These are phyloP conservation scores for Tanytarsus gracilentus DNA, from an alignment of 2,888 invertebrate genomes.

Conservation along the genomic window DNA sequence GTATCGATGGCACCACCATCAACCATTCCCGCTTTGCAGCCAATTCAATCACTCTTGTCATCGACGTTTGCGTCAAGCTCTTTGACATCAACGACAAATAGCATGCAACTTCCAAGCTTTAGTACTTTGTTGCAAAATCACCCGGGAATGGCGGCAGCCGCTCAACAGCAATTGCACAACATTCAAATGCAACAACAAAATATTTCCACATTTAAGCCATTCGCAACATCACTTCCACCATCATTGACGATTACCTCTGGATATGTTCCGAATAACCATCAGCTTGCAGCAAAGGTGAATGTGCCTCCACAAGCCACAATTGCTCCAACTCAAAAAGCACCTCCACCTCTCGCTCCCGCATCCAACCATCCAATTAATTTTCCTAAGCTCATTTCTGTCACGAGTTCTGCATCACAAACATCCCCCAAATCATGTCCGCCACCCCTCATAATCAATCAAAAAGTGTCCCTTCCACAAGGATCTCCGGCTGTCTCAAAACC, in stretches of 20 bases:
- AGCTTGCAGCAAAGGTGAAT: background rate
- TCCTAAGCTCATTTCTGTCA: constrained; percentile 21
- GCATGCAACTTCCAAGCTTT: constrained; percentile 30
- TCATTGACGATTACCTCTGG: constrained; percentile 42
- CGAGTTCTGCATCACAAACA: constrained; percentile 23
- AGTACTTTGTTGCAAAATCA: constrained; percentile 30
- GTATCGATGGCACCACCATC: constrained; percentile 29
- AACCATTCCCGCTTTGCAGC: constrained; percentile 40
- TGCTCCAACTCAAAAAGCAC: constrained; percentile 9
- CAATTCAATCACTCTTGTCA: constrained; percentile 34
- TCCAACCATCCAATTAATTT: constrained; percentile 3
- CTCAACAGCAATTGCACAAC: constrained; percentile 34
- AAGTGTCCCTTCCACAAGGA: constrained; percentile 20
- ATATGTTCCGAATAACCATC: constrained; percentile 30
- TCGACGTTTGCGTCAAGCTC: constrained; percentile 19
- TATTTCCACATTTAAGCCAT: constrained; percentile 38
- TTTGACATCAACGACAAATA: constrained; percentile 32
- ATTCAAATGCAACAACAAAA: constrained; percentile 41
- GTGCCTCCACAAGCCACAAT: constrained; percentile 16
- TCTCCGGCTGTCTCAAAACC: constrained; percentile 20
- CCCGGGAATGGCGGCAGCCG: background rate
- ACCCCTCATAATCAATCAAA: constrained; percentile 18
- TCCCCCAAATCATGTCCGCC: constrained; percentile 23
- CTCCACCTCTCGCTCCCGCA: constrained; percentile 14
- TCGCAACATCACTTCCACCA: constrained; percentile 40